Conservation (phyloP, 2,888 invertebrate genomes). For the Coecobrya sp. region DNA sequence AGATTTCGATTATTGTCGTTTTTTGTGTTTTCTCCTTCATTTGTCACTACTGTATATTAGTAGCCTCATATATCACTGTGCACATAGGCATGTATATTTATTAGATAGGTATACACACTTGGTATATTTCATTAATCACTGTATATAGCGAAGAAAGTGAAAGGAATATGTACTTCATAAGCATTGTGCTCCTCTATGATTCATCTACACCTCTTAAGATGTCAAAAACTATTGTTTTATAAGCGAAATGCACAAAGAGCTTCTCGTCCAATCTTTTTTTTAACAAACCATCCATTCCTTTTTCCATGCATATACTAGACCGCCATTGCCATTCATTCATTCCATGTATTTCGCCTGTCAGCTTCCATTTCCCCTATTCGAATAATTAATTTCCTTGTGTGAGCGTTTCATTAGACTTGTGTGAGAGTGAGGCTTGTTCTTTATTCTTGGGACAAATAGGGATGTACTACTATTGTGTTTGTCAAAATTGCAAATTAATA, state of each 20-base stretch:
- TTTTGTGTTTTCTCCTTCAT: not conserved
- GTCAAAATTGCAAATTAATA: not conserved
- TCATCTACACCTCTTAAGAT: not conserved
- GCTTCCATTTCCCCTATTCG: not conserved
- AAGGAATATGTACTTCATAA: not conserved
- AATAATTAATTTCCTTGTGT: not conserved
- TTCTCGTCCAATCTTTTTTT: not conserved
- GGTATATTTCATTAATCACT: not conserved
- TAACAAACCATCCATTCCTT: not conserved
- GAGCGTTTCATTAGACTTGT: too few relatives aligned
- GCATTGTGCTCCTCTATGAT: not conserved
- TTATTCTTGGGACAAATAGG: not conserved
- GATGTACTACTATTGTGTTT: not conserved
- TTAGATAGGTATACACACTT: not conserved
- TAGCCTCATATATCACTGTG: not conserved
- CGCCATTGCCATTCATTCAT: not conserved
- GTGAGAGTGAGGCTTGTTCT: not conserved
- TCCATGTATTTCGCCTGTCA: not conserved
- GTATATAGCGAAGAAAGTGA: not conserved
- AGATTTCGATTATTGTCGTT: not conserved
- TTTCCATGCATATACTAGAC: not conserved
- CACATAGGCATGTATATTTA: not conserved
- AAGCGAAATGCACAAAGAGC: not conserved
- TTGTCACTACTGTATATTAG: not conserved
- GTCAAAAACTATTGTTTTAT: slow-evolving; percentile 24